phyloP scores from a whole-genome alignment of 92 coral and sea anemone genomes.

The Heteractis magnifica region DNA sequence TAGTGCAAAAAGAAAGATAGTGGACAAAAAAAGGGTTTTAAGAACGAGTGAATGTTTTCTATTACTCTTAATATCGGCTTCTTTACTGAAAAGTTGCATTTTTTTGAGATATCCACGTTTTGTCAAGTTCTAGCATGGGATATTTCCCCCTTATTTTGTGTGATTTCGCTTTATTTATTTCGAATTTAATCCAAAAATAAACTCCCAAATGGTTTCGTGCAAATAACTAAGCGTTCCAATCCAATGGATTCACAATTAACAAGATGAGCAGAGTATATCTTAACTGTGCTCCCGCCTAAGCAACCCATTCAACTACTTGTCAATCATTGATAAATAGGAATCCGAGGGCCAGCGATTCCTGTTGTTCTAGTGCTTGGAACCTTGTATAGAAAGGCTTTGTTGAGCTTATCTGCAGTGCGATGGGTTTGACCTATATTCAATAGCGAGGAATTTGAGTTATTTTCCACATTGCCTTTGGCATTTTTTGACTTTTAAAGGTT shows the following conservation, averaged over 20 bases:
- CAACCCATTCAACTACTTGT: constrained; percentile 21
- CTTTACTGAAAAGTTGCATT: background rate
- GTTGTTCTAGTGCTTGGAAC: constrained; percentile 8
- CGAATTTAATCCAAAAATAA: background rate
- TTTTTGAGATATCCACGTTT: background rate
- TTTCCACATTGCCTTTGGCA: background rate
- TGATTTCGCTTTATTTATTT: background rate
- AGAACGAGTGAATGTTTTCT: too few relatives aligned
- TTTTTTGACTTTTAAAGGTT: background rate
- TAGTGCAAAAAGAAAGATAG: too few relatives aligned
- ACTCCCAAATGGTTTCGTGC: constrained; percentile 2
- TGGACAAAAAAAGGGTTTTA: too few relatives aligned
- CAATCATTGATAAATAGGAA: background rate
- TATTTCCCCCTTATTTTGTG: background rate
- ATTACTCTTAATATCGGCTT: background rate
- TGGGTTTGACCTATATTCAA: background rate
- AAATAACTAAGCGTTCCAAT: background rate
- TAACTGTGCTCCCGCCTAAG: constrained; percentile 16
- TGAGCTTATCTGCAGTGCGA: background rate
- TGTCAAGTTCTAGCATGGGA: background rate
- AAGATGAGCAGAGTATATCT: constrained; percentile 21
- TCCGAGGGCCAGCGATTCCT: constrained; percentile 6
- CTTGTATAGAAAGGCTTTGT: background rate
- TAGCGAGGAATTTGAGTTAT: constrained; percentile 4
- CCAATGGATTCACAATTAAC: constrained; percentile 29